Evolutionary conservation across 2,113 vertebrate species (phyloP).

Genomic region (Cynopterus brachyotis): DNA sequence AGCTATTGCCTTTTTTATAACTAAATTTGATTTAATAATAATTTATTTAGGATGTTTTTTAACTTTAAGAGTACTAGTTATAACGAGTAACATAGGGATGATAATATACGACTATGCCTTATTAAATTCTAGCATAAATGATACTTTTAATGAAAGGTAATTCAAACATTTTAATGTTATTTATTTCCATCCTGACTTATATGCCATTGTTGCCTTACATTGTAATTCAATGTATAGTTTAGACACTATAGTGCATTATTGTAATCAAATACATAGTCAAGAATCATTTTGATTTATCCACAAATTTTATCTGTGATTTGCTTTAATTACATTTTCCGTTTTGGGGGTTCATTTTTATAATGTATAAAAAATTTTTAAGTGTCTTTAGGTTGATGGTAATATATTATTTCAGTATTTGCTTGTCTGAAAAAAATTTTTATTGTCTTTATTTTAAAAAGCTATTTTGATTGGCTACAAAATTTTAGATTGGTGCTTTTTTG

Average conservation of each 20-base stretch:
- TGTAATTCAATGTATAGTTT: neutral
- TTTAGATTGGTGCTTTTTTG: neutral
- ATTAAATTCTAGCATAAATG: neutral
- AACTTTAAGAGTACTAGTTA: neutral
- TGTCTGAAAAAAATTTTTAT: neutral
- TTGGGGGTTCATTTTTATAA: neutral
- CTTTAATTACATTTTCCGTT: neutral
- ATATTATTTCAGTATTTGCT: neutral
- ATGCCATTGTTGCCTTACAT: neutral
- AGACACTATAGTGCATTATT: neutral
- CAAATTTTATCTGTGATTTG: neutral
- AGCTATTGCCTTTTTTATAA: neutral
- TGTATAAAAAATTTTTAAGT: neutral
- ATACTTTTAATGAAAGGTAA: neutral
- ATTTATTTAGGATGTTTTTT: neutral
- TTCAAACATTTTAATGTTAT: neutral
- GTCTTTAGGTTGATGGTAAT: neutral
- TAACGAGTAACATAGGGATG: neutral
- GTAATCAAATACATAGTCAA: neutral
- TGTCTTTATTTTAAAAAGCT: neutral
- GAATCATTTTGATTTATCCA: neutral
- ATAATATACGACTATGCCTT: neutral
- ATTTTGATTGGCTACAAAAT: neutral
- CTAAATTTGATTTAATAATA: neutral
- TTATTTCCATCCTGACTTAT: neutral